Evolutionary conservation across 2,797 vertebrate species (phyloP), one percentile per base, ranked within the genome.

Genomic region (Chaunax sp.): DNA sequence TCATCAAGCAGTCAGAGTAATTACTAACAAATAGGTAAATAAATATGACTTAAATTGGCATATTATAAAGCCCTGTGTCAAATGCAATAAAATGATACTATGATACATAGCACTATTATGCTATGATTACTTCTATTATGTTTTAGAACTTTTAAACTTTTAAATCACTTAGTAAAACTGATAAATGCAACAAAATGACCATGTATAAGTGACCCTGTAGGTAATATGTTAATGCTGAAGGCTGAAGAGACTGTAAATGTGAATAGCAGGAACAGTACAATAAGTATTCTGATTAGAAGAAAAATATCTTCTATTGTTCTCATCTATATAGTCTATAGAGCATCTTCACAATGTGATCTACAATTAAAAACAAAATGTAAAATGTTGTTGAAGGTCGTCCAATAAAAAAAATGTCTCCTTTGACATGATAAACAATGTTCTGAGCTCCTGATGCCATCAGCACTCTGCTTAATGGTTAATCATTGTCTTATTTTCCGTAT

Each of bases 401-500:
- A 53, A 67, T 69, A 77, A 50, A 70, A 33, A 25, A 1, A 33
- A 7, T 20, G 41, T 28, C 25, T 66, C n/a, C 6, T 73, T 38
- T 64, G 61, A 67, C 56, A 44, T 22, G 10, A 44, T 40, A 10
- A 54, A 63, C 51, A 64, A 64, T 40, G 58, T 54, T 41, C 12
- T 23, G 56, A 54, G 63, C 18, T 63, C 23, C 25, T 28, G 22
- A 45, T 63, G 37, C 43, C 43, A 50, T 64, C 62, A 71, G 50
- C 75, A 55, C 45, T 75, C 66, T 38, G 40, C 55, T 60, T 56
- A 67, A 80, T 57, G 59, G 66, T 65, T 69, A 65, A 56, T 77
- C 66, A 75, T 59, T 65, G 55, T 72, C 72, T 77, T 54, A 56
- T 20, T 80, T 49, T 37, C 33, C 77, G 50, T 56, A 63, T 55